phyloP scores from a whole-genome alignment of 2,888 invertebrate genomes.

The Tiphia femorata region DNA sequence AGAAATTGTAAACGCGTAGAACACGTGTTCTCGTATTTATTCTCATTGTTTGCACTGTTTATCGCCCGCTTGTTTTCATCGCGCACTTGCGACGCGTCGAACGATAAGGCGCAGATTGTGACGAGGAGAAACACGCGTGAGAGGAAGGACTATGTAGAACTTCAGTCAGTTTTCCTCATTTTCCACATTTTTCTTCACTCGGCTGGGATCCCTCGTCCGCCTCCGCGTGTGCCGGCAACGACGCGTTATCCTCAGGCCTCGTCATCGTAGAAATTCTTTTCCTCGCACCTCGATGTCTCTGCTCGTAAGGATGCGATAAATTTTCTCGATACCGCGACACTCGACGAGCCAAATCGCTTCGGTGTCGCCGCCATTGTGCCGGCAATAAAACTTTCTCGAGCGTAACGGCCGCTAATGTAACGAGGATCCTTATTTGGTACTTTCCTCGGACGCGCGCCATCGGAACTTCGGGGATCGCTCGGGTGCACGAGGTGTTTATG shows the following conservation, averaged over 20 bases:
- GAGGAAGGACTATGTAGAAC: too few species aligned
- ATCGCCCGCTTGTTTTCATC: too few species aligned
- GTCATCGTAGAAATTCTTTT: conserved; percentile 6
- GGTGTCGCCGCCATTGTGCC: conserved; percentile 40
- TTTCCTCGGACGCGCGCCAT: conserved; percentile 19
- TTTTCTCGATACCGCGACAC: conserved; percentile 29
- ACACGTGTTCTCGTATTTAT: too few species aligned
- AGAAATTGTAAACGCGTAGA: too few species aligned
- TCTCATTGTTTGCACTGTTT: too few species aligned
- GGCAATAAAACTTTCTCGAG: conserved; percentile 52
- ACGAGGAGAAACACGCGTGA: too few species aligned
- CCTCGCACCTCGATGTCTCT: background rate
- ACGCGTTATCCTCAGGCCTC: background rate
- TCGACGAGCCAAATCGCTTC: conserved; percentile 35
- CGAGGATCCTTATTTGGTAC: conserved; percentile 50
- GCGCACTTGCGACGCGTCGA: too few species aligned
- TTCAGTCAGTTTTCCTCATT: too few species aligned
- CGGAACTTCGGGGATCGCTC: conserved; percentile 1
- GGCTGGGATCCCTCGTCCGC: too few species aligned
- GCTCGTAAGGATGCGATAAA: conserved; percentile 29
- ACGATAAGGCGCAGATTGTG: too few species aligned
- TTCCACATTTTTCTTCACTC: too few species aligned
- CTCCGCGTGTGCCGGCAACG: too few species aligned
- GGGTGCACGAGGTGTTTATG: conserved; percentile 43
- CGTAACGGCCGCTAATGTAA: conserved; percentile 49